Evolutionary conservation across 2,113 vertebrate species (phyloP).

Genomic region (Chauna torquata): DNA sequence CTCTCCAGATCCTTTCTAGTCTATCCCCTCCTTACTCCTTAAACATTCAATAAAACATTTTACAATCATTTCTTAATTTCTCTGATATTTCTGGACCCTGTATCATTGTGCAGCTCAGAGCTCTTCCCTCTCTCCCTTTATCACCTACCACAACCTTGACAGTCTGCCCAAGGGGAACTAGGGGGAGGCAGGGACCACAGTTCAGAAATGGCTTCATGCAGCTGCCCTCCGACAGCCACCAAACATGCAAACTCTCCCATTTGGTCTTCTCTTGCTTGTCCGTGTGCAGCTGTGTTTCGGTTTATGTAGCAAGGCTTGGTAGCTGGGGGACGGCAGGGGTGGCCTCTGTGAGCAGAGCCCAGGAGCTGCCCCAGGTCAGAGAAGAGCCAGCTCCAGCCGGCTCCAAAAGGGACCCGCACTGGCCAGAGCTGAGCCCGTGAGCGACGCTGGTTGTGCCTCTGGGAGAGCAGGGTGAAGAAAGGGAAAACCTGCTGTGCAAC

Average conservation of each 20-base stretch:
- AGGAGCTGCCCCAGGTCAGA: no score
- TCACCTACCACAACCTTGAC: background rate
- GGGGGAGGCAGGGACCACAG: background rate
- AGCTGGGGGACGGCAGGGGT: accelerated
- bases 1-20: background rate
- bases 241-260: background rate
- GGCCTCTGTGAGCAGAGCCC: no score
- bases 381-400: no score
- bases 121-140: background rate
- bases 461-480: no score
- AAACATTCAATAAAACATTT: background rate
- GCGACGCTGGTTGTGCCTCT: no score
- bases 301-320: background rate
- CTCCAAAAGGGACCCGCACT: no score
- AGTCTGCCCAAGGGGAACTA: background rate
- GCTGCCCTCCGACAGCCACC: background rate
- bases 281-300: background rate
- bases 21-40: background rate
- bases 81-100: background rate
- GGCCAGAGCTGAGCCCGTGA: no score
- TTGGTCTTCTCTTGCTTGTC: background rate
- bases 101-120: background rate
- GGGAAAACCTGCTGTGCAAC: no score
- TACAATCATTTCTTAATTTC: background rate
- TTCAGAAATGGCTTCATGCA: background rate